Evolutionary conservation across 2,113 vertebrate genomes (phyloP), one percentile per base, ranked within the genome.

Genomic region (Narcine bancroftii): DNA sequence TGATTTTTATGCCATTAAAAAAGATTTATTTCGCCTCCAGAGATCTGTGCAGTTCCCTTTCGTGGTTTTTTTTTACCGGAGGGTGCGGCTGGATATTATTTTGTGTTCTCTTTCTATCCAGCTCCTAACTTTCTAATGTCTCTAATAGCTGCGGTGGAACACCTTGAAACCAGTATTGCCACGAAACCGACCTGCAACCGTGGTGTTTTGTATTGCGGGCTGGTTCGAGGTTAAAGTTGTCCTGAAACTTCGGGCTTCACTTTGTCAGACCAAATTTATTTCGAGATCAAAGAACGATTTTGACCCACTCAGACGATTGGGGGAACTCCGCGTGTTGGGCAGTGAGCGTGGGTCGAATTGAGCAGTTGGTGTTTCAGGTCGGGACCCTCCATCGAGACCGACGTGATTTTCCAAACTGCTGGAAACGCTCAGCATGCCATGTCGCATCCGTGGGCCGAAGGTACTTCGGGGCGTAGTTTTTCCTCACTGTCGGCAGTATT

Each of bases 31-130:
- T 15, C 47, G 9, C 19, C 15, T 60, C 6, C 36, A 9, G n/a
- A 36, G n/a, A n/a, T 60, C 33, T 17, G 81, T 36, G 19, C 19
- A 1, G n/a, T 87, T 45, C 65, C 19, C 45, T 42, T 91, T 45
- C 63, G 39, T 69, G 24, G 89, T 71, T 91, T n/a, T n/a, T n/a
- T n/a, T n/a, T 69, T 91, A 91, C 65, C 39, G 36, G 26, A 29
- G 87, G 87, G 89, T 26, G 89, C 42, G 89, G 89, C 89, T 91
- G 89, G 11, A 29, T 29, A 29, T 47, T 85, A 85, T 60, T n/a
- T 85, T 0, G 36, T 63, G 17, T 6, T 81, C 45, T 24, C 33
- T 87, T 29, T 45, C 10, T 26, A 69, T 91, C 39, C 21, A 66
- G 60, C 39, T 10, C 69, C 10, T 3, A 69, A 17, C 39, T 21